Evolutionary conservation across 2,888 invertebrate genomes (phyloP).

Genomic region (Xylota sylvarum): DNA sequence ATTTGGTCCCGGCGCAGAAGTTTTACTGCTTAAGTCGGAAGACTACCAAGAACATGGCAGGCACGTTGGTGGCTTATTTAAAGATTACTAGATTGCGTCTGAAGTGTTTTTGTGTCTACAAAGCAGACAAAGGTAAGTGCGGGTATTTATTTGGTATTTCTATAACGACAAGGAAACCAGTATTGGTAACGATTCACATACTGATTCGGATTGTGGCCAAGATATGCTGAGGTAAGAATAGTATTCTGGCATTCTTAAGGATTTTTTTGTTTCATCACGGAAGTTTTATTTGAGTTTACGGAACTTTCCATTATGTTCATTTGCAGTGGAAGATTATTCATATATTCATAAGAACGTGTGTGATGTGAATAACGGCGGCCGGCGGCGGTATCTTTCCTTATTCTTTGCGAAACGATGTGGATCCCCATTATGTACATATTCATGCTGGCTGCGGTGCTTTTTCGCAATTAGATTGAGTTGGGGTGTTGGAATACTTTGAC

Average conservation of each 20-base stretch:
- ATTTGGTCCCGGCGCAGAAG: conserved; percentile 33
- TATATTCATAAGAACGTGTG: conserved; percentile 9
- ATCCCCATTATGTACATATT: conserved; percentile 37
- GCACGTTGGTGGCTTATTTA: conserved; percentile 37
- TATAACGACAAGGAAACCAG: conserved; percentile 13
- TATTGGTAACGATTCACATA: conserved; percentile 15
- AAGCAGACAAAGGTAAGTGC: conserved; percentile 34
- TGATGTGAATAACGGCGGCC: neutral
- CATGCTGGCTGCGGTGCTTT: conserved; percentile 35
- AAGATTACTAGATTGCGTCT: conserved; percentile 39
- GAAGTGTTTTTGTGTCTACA: conserved; percentile 37
- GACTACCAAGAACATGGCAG: conserved; percentile 26
- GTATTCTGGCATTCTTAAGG: conserved; percentile 40
- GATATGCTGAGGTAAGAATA: conserved; percentile 36
- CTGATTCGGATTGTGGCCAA: conserved; percentile 20
- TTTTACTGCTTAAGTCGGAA: conserved; percentile 9
- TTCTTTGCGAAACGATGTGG: conserved; percentile 5
- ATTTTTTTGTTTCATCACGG: conserved; percentile 48
- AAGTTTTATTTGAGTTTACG: conserved; percentile 53
- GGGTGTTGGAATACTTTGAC: conserved; percentile 25
- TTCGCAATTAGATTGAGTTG: neutral
- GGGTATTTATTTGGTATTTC: conserved; percentile 26
- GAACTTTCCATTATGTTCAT: conserved; percentile 18
- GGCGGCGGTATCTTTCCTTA: conserved; percentile 33
- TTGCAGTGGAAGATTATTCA: conserved; percentile 27